These are phyloP conservation scores for Leuctra nigra DNA, from an alignment of 2,888 invertebrate species.

Conservation along the genomic window DNA sequence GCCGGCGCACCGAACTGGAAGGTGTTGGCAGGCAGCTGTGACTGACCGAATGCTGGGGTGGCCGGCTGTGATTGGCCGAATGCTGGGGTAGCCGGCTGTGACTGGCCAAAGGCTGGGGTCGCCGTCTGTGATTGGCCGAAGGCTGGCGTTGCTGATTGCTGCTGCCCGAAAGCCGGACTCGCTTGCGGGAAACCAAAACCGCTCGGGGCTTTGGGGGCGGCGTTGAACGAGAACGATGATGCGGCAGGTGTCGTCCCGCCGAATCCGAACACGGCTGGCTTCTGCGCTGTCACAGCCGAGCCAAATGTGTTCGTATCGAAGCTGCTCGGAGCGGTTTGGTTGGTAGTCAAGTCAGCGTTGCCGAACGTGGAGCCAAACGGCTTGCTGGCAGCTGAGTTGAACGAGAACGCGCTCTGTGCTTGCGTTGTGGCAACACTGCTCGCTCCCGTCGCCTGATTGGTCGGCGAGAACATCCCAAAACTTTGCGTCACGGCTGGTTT, in stretches of 20 bases:
- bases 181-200: no score
- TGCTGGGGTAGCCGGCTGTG: not conserved
- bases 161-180: not conserved
- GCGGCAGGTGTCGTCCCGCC: no score
- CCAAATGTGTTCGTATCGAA: not conserved
- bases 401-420: not conserved
- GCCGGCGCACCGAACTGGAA: constrained; percentile 5
- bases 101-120: not conserved
- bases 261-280: not conserved
- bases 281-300: not conserved
- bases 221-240: no score
- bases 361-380: constrained; percentile 2
- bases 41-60: not conserved
- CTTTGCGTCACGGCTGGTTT: not conserved
- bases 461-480: not conserved
- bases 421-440: not conserved
- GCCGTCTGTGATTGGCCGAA: not conserved
- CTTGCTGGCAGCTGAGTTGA: not conserved
- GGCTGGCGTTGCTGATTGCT: not conserved
- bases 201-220: not conserved
- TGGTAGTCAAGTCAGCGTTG: not conserved
- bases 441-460: not conserved
- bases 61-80: not conserved
- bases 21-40: not conserved
- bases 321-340: not conserved